A percentile compares a stretch with the other conserved stretches of the same genome.
phyloP scores from a whole-genome alignment of 2,888 invertebrate species.

The Scaptomyza tumidula region DNA sequence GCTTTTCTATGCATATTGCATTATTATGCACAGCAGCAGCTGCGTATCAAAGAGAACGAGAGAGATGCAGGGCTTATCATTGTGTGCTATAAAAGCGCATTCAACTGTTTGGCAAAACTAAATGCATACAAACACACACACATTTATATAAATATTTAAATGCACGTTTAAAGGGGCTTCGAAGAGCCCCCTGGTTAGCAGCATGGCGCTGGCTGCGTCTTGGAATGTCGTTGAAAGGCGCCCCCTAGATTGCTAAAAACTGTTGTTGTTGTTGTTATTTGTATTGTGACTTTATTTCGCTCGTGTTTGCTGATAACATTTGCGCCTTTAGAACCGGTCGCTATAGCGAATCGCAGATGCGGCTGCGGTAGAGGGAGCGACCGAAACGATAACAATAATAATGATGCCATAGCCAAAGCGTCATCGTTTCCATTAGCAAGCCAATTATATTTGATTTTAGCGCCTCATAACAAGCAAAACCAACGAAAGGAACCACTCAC shows the following conservation, averaged over 20 bases:
- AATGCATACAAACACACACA: slow-evolving; percentile 1
- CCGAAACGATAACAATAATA: slow-evolving; percentile 55
- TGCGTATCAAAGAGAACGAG: slow-evolving; percentile 2
- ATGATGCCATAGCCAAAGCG: slow-evolving; percentile 68
- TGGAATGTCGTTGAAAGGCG: slow-evolving; percentile 61
- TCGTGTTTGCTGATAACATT: slow-evolving; percentile 72
- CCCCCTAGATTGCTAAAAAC: slow-evolving; percentile 33
- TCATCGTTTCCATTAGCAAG: slow-evolving; percentile 57
- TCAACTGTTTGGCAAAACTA: slow-evolving; percentile 55
- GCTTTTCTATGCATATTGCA: slow-evolving; percentile 60
- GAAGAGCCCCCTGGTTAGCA: slow-evolving; percentile 25
- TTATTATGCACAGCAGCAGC: slow-evolving; percentile 55
- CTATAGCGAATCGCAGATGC: slow-evolving; percentile 12
- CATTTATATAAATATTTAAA: neutral
- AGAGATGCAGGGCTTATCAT: slow-evolving; percentile 40
- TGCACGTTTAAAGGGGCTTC: slow-evolving; percentile 13
- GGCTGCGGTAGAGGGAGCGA: slow-evolving; percentile 7
- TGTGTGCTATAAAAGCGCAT: slow-evolving; percentile 60
- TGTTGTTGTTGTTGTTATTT: slow-evolving; percentile 32
- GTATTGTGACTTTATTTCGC: slow-evolving; percentile 31
- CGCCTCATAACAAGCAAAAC: slow-evolving; percentile 56
- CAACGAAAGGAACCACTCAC: slow-evolving; percentile 38
- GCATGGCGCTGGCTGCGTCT: slow-evolving; percentile 33
- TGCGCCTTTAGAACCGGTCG: slow-evolving; percentile 55
- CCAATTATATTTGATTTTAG: slow-evolving; percentile 68